Percentiles rank a stretch among this genome's conserved stretches.
These are phyloP conservation scores for Knipowitschia caucasica DNA, from an alignment of 2,797 vertebrate species.

Conservation along the genomic window DNA sequence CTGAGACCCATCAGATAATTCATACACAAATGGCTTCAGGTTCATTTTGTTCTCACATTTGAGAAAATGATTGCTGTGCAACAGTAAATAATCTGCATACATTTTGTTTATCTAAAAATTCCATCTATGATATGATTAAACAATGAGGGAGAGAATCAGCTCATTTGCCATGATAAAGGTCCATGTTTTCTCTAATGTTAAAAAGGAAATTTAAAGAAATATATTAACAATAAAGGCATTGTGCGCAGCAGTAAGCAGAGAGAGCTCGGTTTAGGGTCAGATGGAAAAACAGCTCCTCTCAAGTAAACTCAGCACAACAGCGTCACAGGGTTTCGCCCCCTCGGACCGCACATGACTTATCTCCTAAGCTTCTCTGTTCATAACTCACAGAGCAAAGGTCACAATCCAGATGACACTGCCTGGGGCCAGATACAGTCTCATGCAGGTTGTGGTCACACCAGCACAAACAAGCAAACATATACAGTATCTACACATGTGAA, in stretches of 20 bases:
- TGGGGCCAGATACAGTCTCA: background rate
- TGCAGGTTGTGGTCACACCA: background rate
- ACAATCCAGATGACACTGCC: background rate
- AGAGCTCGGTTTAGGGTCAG: slow-evolving; percentile 14
- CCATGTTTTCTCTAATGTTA: slow-evolving; percentile 23
- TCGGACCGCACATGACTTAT: background rate
- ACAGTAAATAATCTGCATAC: too few relatives aligned
- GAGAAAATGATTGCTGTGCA: too few relatives aligned
- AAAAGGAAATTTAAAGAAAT: slow-evolving; percentile 21
- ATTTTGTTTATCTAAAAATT: too few relatives aligned
- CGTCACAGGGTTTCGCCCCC: background rate
- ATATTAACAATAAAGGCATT: slow-evolving; percentile 36
- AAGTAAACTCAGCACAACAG: slow-evolving; percentile 1
- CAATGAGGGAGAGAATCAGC: slow-evolving; percentile 3
- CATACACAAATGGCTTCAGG: too few relatives aligned
- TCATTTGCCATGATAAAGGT: slow-evolving; percentile 21
- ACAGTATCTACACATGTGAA: background rate
- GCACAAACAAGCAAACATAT: background rate
- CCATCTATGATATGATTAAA: background rate
- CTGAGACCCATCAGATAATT: too few relatives aligned
- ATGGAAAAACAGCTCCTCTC: slow-evolving; percentile 1
- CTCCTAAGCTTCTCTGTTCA: background rate
- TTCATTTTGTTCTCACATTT: too few relatives aligned
- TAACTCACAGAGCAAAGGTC: background rate
- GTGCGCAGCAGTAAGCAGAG: slow-evolving; percentile 27